Conservation (phyloP, 2,888 invertebrate genomes). For the Drosophila melanosoma region DNA sequence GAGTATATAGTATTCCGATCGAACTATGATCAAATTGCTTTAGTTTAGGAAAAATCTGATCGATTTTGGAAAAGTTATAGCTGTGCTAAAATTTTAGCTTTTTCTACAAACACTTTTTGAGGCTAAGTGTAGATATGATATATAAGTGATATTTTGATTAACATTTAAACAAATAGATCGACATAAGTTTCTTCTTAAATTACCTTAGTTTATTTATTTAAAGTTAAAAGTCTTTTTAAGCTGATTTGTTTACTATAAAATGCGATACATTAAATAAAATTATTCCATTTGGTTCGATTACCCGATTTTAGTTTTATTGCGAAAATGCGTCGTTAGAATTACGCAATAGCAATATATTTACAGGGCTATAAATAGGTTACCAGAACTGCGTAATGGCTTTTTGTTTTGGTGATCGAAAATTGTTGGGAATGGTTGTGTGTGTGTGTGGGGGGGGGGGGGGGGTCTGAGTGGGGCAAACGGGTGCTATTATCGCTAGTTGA, state of each 20-base stretch:
- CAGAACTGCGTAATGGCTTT: constrained; percentile 61
- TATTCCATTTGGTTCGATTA: constrained; percentile 21
- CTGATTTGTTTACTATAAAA: constrained; percentile 3
- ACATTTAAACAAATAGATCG: not conserved
- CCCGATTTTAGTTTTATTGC: constrained; percentile 26
- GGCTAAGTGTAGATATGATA: not conserved
- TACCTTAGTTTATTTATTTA: not conserved
- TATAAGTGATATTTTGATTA: not conserved
- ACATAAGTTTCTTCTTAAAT: not conserved
- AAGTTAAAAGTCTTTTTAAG: not conserved
- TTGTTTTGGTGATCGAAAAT: constrained; percentile 16
- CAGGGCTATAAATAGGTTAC: constrained; percentile 25
- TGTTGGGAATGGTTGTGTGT: no score
- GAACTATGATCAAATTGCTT: not conserved
- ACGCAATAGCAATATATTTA: constrained; percentile 49
- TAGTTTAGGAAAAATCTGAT: not conserved
- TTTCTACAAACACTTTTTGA: not conserved
- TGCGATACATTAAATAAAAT: constrained; percentile 14
- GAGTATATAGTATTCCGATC: fast-evolving
- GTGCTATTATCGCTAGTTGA: constrained; percentile 33
- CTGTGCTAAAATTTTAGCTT: not conserved
- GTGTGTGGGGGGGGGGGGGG: not conserved
- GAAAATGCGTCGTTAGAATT: constrained; percentile 51
- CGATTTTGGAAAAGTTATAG: not conserved
- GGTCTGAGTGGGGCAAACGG: constrained; percentile 13